Evolutionary conservation across 2,888 invertebrate species (phyloP).

Genomic region (Brenthis daphne): DNA sequence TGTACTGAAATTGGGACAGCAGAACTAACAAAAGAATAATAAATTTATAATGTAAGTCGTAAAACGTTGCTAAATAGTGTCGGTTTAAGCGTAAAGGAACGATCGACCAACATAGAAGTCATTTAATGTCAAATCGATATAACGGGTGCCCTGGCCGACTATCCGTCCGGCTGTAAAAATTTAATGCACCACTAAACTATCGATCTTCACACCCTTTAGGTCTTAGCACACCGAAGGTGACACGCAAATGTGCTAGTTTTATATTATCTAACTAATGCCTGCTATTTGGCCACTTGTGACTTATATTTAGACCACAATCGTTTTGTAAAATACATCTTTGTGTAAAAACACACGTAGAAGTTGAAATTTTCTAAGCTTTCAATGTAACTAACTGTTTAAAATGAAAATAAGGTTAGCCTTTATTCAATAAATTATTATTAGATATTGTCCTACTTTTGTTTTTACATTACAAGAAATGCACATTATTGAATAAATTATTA

Average conservation of each 20-base stretch:
- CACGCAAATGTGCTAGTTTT: constrained; percentile 3
- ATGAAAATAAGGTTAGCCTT: too few species aligned
- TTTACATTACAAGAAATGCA: too few species aligned
- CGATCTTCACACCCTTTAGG: constrained; percentile 46
- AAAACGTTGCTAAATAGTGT: too few species aligned
- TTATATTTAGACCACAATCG: not conserved
- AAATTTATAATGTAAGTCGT: too few species aligned
- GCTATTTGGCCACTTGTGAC: not conserved
- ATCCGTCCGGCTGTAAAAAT: constrained; percentile 59
- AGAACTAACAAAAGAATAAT: not conserved
- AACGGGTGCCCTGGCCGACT: constrained; percentile 46
- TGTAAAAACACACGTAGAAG: too few species aligned
- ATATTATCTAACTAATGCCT: not conserved
- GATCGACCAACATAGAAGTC: constrained; percentile 24
- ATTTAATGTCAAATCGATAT: constrained; percentile 59
- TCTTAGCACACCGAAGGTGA: constrained; percentile 17
- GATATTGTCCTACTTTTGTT: too few species aligned
- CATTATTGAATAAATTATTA: too few species aligned
- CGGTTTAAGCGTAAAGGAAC: constrained; percentile 2
- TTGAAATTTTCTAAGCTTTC: too few species aligned
- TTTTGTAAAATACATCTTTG: too few species aligned
- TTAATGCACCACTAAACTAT: constrained; percentile 59
- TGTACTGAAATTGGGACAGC: not conserved
- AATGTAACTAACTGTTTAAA: too few species aligned
- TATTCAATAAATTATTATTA: too few species aligned